These are phyloP conservation scores for Andrena cerasifolii DNA, from an alignment of 1,140 invertebrate genomes.

Conservation along the genomic window DNA sequence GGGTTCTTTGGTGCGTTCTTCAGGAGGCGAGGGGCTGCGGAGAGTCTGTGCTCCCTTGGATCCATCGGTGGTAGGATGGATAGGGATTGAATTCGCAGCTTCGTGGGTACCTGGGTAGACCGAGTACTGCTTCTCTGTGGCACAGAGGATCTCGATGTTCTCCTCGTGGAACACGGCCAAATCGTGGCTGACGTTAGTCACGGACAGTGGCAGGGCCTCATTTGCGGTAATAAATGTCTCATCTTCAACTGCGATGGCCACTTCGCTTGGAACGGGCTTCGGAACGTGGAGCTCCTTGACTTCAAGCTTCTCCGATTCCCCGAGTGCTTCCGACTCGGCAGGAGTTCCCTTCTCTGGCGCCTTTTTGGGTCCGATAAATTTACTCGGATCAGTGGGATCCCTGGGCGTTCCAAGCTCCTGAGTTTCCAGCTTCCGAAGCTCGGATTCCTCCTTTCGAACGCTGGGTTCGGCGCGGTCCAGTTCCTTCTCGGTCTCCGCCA, in stretches of 20 bases:
- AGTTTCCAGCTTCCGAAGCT: not conserved
- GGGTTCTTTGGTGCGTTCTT: no score
- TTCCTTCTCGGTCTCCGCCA: no score
- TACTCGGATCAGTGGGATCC: no score
- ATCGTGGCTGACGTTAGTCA: not conserved
- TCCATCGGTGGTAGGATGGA: not conserved
- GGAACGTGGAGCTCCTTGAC: no score
- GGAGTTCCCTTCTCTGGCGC: not conserved
- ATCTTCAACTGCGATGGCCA: not conserved
- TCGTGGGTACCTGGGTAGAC: not conserved
- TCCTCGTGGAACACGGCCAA: slow-evolving; percentile 10
- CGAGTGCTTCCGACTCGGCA: not conserved
- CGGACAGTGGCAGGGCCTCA: not conserved
- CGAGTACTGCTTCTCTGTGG: not conserved
- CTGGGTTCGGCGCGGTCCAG: no score
- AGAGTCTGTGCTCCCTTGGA: not conserved
- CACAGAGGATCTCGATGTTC: not conserved
- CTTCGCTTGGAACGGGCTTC: not conserved
- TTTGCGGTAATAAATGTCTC: not conserved
- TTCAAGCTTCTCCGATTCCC: no score
- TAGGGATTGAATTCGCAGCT: not conserved
- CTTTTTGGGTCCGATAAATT: not conserved
- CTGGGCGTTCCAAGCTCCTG: not conserved
- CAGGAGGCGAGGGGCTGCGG: no score
- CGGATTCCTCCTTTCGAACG: not conserved